Evolutionary conservation across 2,888 invertebrate species (phyloP).

Genomic region (Nasonia oneida): DNA sequence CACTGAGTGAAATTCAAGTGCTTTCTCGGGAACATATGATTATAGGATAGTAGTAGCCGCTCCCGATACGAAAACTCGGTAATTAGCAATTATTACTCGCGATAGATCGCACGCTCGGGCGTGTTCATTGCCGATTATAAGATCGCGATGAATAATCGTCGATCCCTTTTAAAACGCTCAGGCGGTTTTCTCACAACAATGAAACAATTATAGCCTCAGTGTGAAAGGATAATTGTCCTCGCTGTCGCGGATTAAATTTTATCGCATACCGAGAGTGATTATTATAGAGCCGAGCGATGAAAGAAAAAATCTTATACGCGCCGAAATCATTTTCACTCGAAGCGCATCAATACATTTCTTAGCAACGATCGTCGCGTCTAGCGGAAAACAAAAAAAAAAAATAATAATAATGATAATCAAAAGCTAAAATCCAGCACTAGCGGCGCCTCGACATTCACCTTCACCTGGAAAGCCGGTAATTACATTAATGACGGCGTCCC

Average conservation of each 20-base stretch:
- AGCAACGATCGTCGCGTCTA: too few species aligned
- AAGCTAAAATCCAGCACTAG: too few species aligned
- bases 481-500: conserved; percentile 47
- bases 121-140: not conserved
- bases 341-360: too few species aligned
- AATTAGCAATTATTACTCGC: not conserved
- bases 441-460: conserved; percentile 64
- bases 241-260: not conserved
- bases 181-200: not conserved
- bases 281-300: not conserved
- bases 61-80: not conserved
- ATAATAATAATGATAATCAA: too few species aligned
- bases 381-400: too few species aligned
- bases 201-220: not conserved
- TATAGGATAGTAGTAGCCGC: not conserved
- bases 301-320: not conserved
- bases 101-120: not conserved
- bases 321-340: too few species aligned
- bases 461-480: conserved; percentile 61
- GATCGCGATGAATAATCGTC: not conserved
- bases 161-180: not conserved
- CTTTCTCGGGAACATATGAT: not conserved
- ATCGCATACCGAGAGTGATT: not conserved
- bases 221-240: not conserved
- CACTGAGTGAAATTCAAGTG: not conserved